These are phyloP conservation scores for Crossocerus cetratus DNA, from an alignment of 2,888 invertebrate genomes.

Conservation along the genomic window DNA sequence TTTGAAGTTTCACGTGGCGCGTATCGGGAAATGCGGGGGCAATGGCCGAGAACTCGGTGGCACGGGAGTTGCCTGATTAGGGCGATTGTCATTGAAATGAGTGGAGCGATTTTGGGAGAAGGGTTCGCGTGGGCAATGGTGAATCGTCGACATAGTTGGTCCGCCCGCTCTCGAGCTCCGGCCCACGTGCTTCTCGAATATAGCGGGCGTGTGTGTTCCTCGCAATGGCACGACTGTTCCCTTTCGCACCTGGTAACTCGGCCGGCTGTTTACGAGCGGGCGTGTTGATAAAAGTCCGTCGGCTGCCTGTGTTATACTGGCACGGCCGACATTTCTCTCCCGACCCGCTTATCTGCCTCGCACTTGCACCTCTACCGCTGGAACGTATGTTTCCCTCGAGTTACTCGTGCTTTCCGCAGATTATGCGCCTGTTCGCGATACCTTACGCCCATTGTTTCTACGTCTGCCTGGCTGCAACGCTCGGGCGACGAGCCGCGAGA, in stretches of 20 bases:
- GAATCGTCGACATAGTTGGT: conserved; percentile 23
- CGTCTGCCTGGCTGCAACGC: conserved; percentile 9
- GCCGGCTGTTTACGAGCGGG: conserved; percentile 24
- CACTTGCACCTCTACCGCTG: conserved; percentile 35
- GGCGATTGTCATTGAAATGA: not conserved
- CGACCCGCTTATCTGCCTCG: conserved; percentile 32
- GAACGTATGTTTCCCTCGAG: conserved; percentile 21
- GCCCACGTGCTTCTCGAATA: conserved; percentile 32
- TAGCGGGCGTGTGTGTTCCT: too few species aligned
- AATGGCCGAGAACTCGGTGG: conserved; percentile 2
- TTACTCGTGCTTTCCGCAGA: conserved; percentile 29
- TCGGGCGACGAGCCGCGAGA: conserved; percentile 38
- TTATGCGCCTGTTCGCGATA: conserved; percentile 33
- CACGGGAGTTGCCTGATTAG: conserved; percentile 4
- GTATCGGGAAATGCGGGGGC: too few species aligned
- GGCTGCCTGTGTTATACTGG: conserved; percentile 25
- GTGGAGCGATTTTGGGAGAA: not conserved
- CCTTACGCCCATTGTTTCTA: conserved; percentile 37
- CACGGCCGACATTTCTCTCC: conserved; percentile 19
- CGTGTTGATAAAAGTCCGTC: conserved; percentile 37
- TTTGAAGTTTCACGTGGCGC: too few species aligned
- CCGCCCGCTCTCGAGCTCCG: conserved; percentile 9
- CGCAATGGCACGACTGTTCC: not conserved
- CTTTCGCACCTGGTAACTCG: conserved; percentile 37
- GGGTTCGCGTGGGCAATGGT: conserved; percentile 34